Conservation (phyloP, 1,140 invertebrate genomes). For the Aporrectodea caliginosa region DNA sequence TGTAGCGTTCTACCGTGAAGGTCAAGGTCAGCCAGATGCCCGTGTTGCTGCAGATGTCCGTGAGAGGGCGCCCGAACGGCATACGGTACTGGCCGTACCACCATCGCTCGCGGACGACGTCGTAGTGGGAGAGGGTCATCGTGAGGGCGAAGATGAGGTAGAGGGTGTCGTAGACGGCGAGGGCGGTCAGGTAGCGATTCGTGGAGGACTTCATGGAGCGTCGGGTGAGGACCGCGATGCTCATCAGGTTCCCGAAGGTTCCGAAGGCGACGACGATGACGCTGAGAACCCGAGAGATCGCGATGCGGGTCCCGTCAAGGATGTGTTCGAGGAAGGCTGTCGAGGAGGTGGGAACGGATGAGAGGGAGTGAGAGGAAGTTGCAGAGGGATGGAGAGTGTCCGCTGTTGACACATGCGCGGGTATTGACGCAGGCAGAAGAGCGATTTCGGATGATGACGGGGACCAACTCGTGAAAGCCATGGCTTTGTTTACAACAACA, state of each 20-base stretch:
- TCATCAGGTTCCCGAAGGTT: constrained; percentile 42
- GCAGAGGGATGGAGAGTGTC: background rate
- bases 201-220: constrained; percentile 70
- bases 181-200: constrained; percentile 68
- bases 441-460: background rate
- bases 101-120: background rate
- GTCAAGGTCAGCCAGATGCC: constrained; percentile 72
- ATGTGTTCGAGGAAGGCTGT: background rate
- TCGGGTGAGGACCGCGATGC: constrained; percentile 63
- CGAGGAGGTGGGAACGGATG: background rate
- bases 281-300: constrained; percentile 38
- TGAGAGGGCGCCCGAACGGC: constrained; percentile 62
- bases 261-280: constrained; percentile 41
- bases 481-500: no score
- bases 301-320: constrained; percentile 25
- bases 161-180: constrained; percentile 69
- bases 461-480: background rate
- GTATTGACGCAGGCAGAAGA: background rate
- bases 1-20: constrained; percentile 74
- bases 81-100: constrained; percentile 1
- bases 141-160: constrained; percentile 66
- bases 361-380: background rate
- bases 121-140: constrained; percentile 64
- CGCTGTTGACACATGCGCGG: background rate
- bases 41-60: constrained; percentile 66